Conservation (phyloP, 2,113 vertebrate genomes). For the Dasypus novemcinctus region DNA sequence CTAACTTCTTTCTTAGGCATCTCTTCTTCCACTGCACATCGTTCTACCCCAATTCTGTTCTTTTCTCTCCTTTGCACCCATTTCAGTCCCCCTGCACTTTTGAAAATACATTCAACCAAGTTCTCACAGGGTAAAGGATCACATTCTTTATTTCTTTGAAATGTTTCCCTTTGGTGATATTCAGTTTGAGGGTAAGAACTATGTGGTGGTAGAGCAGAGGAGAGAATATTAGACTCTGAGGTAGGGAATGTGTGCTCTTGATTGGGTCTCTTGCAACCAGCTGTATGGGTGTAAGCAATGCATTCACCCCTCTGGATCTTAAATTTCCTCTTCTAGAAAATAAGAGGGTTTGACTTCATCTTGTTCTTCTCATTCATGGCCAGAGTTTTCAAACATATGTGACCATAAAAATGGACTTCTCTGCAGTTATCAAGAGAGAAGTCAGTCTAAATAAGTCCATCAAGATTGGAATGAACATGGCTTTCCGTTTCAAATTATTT, state of each 20-base stretch:
- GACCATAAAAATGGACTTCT: constrained; percentile 36
- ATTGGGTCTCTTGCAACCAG: neutral
- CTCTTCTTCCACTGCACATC: neutral
- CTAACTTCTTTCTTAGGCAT: neutral
- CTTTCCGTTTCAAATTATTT: constrained; percentile 6
- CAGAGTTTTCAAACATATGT: neutral
- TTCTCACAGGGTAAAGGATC: neutral
- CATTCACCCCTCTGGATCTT: neutral
- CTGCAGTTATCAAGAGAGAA: neutral
- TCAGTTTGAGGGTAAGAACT: neutral
- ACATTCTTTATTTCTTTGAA: neutral
- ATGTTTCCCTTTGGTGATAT: neutral
- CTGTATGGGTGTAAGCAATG: neutral
- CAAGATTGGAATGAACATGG: neutral
- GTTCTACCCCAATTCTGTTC: neutral
- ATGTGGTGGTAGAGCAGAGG: rapidly evolving
- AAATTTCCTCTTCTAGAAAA: neutral
- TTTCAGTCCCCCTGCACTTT: neutral
- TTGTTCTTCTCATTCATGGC: neutral
- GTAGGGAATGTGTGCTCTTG: neutral
- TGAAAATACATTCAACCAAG: neutral
- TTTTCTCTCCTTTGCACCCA: neutral
- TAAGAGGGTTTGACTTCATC: neutral
- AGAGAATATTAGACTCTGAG: neutral
- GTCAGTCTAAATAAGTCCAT: neutral